Evolutionary conservation across 2,113 vertebrate genomes (phyloP).

Genomic region (Greenwoodochromis staneri): DNA sequence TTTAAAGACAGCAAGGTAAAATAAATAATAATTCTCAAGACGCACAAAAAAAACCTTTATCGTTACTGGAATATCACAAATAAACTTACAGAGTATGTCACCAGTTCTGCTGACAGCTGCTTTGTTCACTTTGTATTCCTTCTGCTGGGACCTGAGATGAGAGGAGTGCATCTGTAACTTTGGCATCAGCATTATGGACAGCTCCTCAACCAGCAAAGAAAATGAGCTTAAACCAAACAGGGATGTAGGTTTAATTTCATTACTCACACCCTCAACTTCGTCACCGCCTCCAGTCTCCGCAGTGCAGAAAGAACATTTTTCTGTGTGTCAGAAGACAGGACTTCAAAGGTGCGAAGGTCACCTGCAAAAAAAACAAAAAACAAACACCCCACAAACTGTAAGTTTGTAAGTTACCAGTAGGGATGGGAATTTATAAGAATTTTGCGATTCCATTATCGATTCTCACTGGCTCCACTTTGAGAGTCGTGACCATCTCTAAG

Average conservation of each 20-base stretch:
- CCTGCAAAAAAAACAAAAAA: conserved; percentile 56
- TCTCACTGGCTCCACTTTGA: background rate
- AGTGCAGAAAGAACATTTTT: conserved; percentile 84
- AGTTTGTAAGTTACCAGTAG: background rate
- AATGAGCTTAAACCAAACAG: conserved; percentile 33
- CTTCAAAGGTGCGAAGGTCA: conserved; percentile 76
- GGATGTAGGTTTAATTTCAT: background rate
- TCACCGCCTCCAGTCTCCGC: conserved; percentile 68
- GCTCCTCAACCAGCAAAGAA: background rate
- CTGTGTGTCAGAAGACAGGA: conserved; percentile 84
- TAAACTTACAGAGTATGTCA: conserved; percentile 57
- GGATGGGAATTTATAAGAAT: background rate
- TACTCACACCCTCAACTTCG: conserved; percentile 78
- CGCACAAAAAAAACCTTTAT: background rate
- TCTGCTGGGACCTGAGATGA: conserved; percentile 49
- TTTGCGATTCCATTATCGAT: background rate
- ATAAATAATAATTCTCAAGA: background rate
- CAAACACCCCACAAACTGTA: background rate
- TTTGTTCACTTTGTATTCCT: conserved; percentile 57
- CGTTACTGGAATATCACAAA: background rate
- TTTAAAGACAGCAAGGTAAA: background rate
- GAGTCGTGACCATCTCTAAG: background rate
- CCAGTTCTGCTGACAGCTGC: conserved; percentile 42
- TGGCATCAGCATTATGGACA: background rate
- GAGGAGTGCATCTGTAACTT: background rate